Evolutionary conservation across 2,113 vertebrate species (phyloP), one percentile per base, ranked within the genome.

Genomic region (Brachionichthys hirsutus): DNA sequence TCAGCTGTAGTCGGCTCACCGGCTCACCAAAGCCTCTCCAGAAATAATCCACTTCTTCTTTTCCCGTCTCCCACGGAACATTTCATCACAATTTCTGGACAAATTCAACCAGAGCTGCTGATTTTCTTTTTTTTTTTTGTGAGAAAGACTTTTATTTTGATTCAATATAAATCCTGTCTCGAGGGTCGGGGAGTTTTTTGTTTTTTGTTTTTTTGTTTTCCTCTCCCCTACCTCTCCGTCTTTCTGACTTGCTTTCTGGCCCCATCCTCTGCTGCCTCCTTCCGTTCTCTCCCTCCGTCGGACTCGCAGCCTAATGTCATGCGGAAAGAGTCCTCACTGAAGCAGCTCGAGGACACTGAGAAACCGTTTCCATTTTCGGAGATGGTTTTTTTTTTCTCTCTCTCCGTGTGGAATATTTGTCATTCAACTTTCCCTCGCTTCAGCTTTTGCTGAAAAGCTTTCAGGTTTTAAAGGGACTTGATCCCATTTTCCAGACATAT

Each of bases 401-500:
- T 46, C 56, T 55, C 45, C 15, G 13, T 60, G 59, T 68, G 59
- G 75, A 86, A 78, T 86, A 85, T 84, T n/a, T 86, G 78, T 87
- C 84, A 85, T 86, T 77, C 81, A 75, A 78, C 73, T 67, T 84
- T 76, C 73, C 57, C 67, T 77, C 62, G 22, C 84, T 83, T 70
- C 70, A 69, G 80, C 44, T 58, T n/a, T n/a, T 51, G 65, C 62
- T 50, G 81, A 85, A 89, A 88, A 88, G 84, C 88, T 87, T 85
- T 67, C 77, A 88, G 87, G 86, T 88, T 90, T 85, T 85, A 87
- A 82, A 86, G 82, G 81, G 85, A 89, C 85, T 89, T 88, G 84
- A 90, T 89, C 86, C 89, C 87, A 80, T 91, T 92, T 91, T 87
- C 89, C 88, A 92, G 89, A 90, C 89, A 85, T 85, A 86, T 90